phyloP scores from a whole-genome alignment of 2,888 invertebrate genomes.

The Anaspis maculata region DNA sequence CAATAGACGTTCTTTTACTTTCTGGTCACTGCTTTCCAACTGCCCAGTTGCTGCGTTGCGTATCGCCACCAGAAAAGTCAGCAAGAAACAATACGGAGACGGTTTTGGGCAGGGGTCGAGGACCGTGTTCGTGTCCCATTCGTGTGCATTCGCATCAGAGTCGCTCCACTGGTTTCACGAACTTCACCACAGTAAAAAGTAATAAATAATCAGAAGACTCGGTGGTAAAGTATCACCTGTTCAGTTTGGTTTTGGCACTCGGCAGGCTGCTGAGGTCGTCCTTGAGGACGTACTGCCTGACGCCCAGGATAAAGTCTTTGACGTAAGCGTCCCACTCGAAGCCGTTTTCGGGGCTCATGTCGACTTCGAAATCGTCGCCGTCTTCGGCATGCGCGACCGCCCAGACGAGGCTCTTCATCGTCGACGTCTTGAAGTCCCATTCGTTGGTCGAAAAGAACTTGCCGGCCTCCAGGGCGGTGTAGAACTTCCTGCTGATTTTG shows the following conservation, averaged over 20 bases:
- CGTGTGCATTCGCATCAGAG: no score
- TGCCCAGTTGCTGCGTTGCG: no score
- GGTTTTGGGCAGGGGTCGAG: no score
- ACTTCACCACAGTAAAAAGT: conserved; percentile 1
- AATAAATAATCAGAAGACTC: no score
- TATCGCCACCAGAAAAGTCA: no score
- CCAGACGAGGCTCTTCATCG: conserved; percentile 51
- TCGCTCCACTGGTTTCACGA: no score
- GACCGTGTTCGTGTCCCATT: no score
- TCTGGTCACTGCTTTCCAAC: no score
- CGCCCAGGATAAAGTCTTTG: conserved; percentile 73
- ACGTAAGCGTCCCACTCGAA: conserved; percentile 76
- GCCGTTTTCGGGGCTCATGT: conserved; percentile 45
- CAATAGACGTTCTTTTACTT: no score
- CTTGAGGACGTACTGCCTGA: conserved; percentile 72
- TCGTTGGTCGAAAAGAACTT: conserved; percentile 80
- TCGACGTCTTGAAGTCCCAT: conserved; percentile 68
- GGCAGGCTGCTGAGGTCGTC: conserved; percentile 60
- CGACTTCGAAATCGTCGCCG: conserved; percentile 55
- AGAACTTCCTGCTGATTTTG: conserved; percentile 72
- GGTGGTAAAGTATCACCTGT: conserved; percentile 48
- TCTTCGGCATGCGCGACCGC: conserved; percentile 49
- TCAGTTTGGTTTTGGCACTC: conserved; percentile 55
- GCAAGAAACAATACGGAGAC: no score
- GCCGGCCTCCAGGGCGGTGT: conserved; percentile 67